phyloP scores from a whole-genome alignment of 2,113 vertebrate genomes.

The Silurus meridionalis region DNA sequence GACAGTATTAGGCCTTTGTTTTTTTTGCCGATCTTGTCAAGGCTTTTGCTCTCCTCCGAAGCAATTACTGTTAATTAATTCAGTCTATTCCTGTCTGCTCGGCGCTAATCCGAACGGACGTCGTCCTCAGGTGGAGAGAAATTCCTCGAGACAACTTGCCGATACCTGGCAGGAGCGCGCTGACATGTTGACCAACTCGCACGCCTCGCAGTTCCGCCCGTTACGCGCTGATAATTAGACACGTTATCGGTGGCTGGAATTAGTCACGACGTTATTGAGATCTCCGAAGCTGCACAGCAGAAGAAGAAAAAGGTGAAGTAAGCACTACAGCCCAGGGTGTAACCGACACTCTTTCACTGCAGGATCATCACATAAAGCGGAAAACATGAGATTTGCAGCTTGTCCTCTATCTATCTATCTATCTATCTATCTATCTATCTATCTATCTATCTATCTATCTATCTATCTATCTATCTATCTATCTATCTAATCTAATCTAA shows the following conservation, averaged over 20 bases:
- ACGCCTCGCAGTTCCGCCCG: neutral
- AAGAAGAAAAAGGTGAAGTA: neutral
- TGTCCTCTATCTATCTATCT: neutral
- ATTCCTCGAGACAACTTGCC: neutral
- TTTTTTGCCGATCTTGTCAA: neutral
- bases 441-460: no score
- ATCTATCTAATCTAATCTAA: no score
- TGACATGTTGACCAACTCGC: slow-evolving; percentile 33
- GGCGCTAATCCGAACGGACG: slow-evolving; percentile 9
- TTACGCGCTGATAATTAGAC: neutral
- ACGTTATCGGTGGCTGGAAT: slow-evolving; percentile 9
- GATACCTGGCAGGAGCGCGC: neutral
- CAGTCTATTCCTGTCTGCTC: neutral
- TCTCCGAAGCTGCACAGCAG: neutral
- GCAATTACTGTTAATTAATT: slow-evolving; percentile 18
- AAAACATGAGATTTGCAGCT: neutral
- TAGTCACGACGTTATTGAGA: slow-evolving; percentile 21
- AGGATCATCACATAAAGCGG: neutral
- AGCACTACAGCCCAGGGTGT: neutral
- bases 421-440: no score
- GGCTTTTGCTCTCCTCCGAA: neutral
- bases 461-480: no score
- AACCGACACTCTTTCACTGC: neutral
- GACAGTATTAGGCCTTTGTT: neutral
- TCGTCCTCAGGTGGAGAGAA: slow-evolving; percentile 2